Conservation (phyloP, 2,797 vertebrate species). For the Botia kubotai region DNA sequence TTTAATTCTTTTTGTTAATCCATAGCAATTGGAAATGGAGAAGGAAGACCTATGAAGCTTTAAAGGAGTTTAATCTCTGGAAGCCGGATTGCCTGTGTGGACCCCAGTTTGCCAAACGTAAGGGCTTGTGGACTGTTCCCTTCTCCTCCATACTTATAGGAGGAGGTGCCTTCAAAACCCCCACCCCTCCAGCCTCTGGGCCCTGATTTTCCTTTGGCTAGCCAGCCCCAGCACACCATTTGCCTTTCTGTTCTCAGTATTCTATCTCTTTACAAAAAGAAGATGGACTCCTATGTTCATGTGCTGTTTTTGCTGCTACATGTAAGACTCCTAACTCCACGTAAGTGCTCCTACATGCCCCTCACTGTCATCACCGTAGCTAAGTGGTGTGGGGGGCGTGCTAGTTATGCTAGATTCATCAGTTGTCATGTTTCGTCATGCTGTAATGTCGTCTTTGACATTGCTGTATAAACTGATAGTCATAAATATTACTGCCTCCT, state of each 20-base stretch:
- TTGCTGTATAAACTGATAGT: slow-evolving; percentile 54
- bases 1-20: slow-evolving; percentile 6
- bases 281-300: slow-evolving; percentile 29
- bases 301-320: slow-evolving; percentile 51
- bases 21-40: slow-evolving; percentile 13
- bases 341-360: slow-evolving; percentile 46
- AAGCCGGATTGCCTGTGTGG: slow-evolving; percentile 32
- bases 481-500: slow-evolving; percentile 35
- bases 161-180: slow-evolving; percentile 47
- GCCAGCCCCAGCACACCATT: slow-evolving; percentile 33
- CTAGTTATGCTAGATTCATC: slow-evolving; percentile 51
- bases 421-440: slow-evolving; percentile 38
- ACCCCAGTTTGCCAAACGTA: slow-evolving; percentile 45
- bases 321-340: slow-evolving; percentile 39
- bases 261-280: slow-evolving; percentile 27
- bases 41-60: not conserved
- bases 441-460: slow-evolving; percentile 48
- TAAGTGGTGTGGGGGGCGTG: slow-evolving; percentile 3
- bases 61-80: not conserved
- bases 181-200: not conserved
- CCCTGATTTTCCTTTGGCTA: not conserved
- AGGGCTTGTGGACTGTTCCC: slow-evolving; percentile 31
- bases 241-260: slow-evolving; percentile 41
- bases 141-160: slow-evolving; percentile 23
- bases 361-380: not conserved